Conservation (phyloP, 2,797 vertebrate species). For the Cyprinella venusta region DNA sequence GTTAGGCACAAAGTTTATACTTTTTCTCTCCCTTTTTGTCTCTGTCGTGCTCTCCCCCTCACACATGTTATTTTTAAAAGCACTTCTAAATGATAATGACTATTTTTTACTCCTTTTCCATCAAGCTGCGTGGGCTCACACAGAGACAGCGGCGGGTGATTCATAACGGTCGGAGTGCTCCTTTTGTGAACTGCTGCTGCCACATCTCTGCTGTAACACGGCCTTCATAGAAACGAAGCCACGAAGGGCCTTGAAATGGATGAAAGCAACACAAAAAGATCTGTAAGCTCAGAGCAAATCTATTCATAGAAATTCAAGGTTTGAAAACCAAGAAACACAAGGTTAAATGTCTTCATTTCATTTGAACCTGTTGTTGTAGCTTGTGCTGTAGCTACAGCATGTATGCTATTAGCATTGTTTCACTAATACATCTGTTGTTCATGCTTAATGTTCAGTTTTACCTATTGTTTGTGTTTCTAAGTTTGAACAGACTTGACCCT, state of each 20-base stretch:
- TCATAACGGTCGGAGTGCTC: slow-evolving; percentile 67
- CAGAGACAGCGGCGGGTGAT: slow-evolving; percentile 70
- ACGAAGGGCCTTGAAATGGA: slow-evolving; percentile 45
- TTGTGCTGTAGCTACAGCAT: not conserved
- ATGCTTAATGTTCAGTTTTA: not conserved
- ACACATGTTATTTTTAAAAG: slow-evolving; percentile 65
- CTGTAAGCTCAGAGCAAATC: slow-evolving; percentile 12
- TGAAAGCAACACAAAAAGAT: slow-evolving; percentile 27
- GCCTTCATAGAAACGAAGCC: slow-evolving; percentile 37
- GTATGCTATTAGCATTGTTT: not conserved
- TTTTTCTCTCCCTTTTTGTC: slow-evolving; percentile 48
- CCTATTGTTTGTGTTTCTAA: not conserved
- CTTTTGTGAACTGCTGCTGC: slow-evolving; percentile 66
- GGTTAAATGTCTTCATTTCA: slow-evolving; percentile 11
- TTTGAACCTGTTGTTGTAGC: not conserved
- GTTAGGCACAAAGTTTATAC: slow-evolving; percentile 57
- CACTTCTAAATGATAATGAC: slow-evolving; percentile 70
- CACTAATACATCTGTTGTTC: not conserved
- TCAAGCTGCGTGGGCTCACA: slow-evolving; percentile 68
- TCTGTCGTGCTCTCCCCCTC: slow-evolving; percentile 56
- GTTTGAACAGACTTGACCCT: not conserved
- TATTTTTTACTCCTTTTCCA: slow-evolving; percentile 76
- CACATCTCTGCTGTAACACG: slow-evolving; percentile 41
- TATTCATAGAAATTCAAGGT: slow-evolving; percentile 42
- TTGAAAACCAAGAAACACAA: not conserved